Percentiles rank a stretch among this genome's conserved stretches.
Conservation (phyloP, 2,888 invertebrate species). For the Lithophane socia region DNA sequence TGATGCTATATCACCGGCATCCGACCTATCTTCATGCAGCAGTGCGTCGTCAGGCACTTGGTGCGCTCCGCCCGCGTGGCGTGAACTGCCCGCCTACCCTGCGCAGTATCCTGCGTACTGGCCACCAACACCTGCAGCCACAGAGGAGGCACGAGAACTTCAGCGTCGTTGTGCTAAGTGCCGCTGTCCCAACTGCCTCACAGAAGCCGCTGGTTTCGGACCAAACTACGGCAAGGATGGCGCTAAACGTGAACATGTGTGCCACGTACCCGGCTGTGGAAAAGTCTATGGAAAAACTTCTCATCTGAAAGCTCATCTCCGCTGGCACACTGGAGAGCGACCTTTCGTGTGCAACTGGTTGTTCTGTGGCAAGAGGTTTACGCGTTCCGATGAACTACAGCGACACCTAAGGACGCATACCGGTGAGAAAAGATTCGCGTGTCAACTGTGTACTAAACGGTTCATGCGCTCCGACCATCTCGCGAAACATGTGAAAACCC, state of each 20-base stretch:
- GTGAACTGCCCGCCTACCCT: slow-evolving; percentile 84
- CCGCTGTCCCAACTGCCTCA: slow-evolving; percentile 95
- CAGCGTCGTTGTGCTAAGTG: slow-evolving; percentile 94
- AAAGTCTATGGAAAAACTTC: slow-evolving; percentile 98
- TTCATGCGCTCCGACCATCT: slow-evolving; percentile 98
- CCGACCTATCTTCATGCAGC: slow-evolving; percentile 86
- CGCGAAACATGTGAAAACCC: slow-evolving; percentile 98
- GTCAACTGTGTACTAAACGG: slow-evolving; percentile 96
- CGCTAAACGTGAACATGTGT: slow-evolving; percentile 95
- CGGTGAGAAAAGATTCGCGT: slow-evolving; percentile 96
- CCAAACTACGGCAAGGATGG: slow-evolving; percentile 93
- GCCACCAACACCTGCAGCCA: slow-evolving; percentile 84
- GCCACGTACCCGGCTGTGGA: slow-evolving; percentile 96
- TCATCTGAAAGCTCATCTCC: slow-evolving; percentile 97
- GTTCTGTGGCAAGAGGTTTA: slow-evolving; percentile 97
- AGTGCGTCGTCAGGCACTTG: slow-evolving; percentile 85
- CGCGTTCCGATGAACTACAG: slow-evolving; percentile 97
- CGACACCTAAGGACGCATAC: slow-evolving; percentile 97
- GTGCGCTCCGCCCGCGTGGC: slow-evolving; percentile 84
- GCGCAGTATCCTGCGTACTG: slow-evolving; percentile 88
- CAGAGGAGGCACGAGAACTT: slow-evolving; percentile 88
- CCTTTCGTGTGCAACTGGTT: slow-evolving; percentile 97
- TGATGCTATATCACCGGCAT: slow-evolving; percentile 88
- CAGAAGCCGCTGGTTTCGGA: slow-evolving; percentile 94
- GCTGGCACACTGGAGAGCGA: slow-evolving; percentile 98